phyloP scores from a whole-genome alignment of 2,113 vertebrate genomes.

The Cettia cetti region DNA sequence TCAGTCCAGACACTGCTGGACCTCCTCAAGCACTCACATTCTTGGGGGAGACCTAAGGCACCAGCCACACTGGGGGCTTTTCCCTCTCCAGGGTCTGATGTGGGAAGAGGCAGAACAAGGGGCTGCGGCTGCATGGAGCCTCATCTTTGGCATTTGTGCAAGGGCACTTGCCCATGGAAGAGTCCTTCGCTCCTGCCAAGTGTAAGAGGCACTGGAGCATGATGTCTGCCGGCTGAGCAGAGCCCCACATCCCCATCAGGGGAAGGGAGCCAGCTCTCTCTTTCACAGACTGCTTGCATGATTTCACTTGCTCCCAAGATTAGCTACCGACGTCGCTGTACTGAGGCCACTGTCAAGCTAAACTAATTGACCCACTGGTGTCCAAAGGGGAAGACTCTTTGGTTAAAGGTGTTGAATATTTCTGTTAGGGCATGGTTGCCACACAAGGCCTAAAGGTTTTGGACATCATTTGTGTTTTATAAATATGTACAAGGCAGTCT shows the following conservation, averaged over 20 bases:
- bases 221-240: not conserved
- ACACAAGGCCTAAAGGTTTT: not conserved
- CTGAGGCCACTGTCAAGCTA: not conserved
- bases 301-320: not conserved
- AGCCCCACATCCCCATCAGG: not conserved
- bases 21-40: not conserved
- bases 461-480: not conserved
- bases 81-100: not conserved
- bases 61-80: no score
- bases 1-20: not conserved
- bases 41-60: not conserved
- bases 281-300: not conserved
- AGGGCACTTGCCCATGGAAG: not conserved
- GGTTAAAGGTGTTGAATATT: not conserved
- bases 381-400: not conserved
- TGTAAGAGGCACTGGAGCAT: not conserved
- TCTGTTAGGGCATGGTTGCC: not conserved
- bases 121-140: accelerated
- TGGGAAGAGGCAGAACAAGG: not conserved
- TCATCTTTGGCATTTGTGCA: not conserved
- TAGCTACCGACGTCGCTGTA: not conserved
- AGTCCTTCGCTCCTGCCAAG: not conserved
- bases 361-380: not conserved
- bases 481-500: not conserved
- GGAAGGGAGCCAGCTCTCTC: not conserved